Base-by-base conservation (phyloP, 2,797 vertebrate genomes). In the Margarornis squamiger region DNA sequence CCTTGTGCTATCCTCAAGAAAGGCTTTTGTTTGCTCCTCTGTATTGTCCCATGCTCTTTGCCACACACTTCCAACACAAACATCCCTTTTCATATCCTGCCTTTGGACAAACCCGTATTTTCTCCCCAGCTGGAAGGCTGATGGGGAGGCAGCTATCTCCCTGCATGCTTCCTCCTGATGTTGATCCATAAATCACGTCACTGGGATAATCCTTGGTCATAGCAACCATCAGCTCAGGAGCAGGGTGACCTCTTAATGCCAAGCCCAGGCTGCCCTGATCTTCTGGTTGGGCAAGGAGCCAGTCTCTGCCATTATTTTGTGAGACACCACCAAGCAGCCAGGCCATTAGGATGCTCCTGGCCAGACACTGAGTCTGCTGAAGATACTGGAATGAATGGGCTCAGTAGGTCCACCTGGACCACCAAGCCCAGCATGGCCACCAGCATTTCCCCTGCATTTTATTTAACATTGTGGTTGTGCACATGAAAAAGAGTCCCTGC, bases 221-320 rank as follows among this genome's bases (percentile, higher is more conserved):
- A 59, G 90, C 92, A 97, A 89, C 84, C 81, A 51, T 57, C 84
- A 76, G 80, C 71, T 95, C 48, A 32, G 81, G 92, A 71, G 14
- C 84, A 67, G 57, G 65, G 45, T 92, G 93, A 94, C 93, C 86
- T 96, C 95, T 87, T 79, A 92, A 82, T 93, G 57, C 77, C 94
- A 79, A 85, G 67, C 38, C 36, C 38, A 4, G 79, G 38, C 63
- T 95, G 77, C 52, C 72, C 67, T 89, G 67, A 67, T 83, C 86
- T 82, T 48, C 77, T 79, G 57, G 32, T 62, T 0, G 0, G 80
- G 86, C 81, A 92, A 49, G 38, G 36, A 86, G 87, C 71, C 94
- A 95, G 78, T 16, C 55, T 84, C 48, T 77, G 48, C 61, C 6
- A 6, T 92, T 36, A 21, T 55, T 72, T 66, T 5, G 1, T 88